phyloP scores from a whole-genome alignment of 2,888 invertebrate genomes.

The Acrobasis suavella region DNA sequence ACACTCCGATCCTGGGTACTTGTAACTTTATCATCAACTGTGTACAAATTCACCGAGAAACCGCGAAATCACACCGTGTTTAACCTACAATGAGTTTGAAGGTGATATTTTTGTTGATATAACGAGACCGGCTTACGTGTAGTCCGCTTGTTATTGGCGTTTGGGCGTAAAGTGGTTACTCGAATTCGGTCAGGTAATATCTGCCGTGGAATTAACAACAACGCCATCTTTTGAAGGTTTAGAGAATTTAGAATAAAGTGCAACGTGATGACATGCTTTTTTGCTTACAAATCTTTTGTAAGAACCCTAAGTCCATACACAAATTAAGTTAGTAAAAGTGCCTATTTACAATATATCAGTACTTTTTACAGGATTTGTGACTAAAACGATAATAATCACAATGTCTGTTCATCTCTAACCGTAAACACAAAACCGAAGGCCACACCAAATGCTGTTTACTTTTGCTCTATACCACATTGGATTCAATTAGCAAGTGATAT shows the following conservation, averaged over 20 bases:
- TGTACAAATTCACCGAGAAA: conserved; percentile 52
- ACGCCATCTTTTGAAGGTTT: conserved; percentile 62
- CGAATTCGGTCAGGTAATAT: conserved; percentile 63
- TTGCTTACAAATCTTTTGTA: neutral
- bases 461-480: no score
- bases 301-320: neutral
- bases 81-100: conserved; percentile 82
- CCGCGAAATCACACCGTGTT: conserved; percentile 76
- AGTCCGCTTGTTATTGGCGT: conserved; percentile 37
- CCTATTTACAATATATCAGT: no score
- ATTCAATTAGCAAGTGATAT: no score
- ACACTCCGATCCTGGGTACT: conserved; percentile 39
- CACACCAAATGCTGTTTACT: no score
- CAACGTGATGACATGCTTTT: neutral
- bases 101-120: conserved; percentile 83
- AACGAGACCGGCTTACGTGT: conserved; percentile 50
- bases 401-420: no score
- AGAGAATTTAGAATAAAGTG: neutral
- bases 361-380: no score
- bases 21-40: conserved; percentile 51
- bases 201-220: conserved; percentile 39
- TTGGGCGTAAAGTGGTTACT: conserved; percentile 36
- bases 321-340: neutral
- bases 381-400: no score
- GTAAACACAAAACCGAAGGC: no score